Base-by-base conservation (phyloP, 2,888 invertebrate species). In the Saturnia japonica region DNA sequence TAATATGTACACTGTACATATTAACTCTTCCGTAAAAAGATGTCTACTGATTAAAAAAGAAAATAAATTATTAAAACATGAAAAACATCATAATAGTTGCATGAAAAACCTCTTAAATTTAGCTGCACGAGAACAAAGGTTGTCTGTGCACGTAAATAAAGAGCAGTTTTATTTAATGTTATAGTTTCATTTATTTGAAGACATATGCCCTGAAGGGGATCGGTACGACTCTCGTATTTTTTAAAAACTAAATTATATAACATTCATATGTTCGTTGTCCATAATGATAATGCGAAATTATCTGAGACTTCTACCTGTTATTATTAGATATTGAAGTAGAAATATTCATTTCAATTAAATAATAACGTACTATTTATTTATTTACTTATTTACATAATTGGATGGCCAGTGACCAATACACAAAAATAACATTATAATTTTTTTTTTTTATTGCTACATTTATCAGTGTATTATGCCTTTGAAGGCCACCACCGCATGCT, bases 101-200 rank as follows among this genome's bases (percentile, higher is more conserved):
- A 25, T 12, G 25, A 12, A 57, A 57, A 11, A 57, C 22, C 22
- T 76, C 69, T 72, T 71, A 47, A 71, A 71, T 69, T 76, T 74
- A 70, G 70, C 71, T 70, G 51, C 68, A 68, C 57, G 70, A 67
- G 71, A 73, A 77, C 77, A 78, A 78, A 77, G 76, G 77, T 74
- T 68, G 67, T 28, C 57, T 72, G 43, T 47, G 43, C n/a, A n/a
- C 60, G 71, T 57, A 54, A 11, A 76, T 75, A 71, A 54, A 75
- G 71, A 75, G 72, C 73, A 74, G 68, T 80, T 78, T 77, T 76
- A 77, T 80, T 76, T n/a, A 51, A 51, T n/a, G n/a, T 51, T 78
- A 45, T 75, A 80, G 77, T 78, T 80, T 74, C 68, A 74, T 74
- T 67, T 74, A 73, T 76, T 75, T 79, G 72, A 74, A 47, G 25